These are phyloP conservation scores for Phocides pigmalion DNA, from an alignment of 1,140 invertebrate genomes.

Conservation along the genomic window DNA sequence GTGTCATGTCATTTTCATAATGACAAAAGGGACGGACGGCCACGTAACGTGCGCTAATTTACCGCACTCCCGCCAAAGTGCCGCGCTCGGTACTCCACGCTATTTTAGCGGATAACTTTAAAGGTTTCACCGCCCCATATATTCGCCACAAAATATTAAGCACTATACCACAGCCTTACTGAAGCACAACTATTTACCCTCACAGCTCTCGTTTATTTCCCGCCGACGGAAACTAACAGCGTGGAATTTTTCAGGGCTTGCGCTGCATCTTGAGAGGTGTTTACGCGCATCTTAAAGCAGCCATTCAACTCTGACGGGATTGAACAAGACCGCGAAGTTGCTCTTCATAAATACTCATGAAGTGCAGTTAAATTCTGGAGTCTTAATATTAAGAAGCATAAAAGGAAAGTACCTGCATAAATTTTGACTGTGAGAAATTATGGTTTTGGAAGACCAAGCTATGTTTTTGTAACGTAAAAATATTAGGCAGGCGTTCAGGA, in stretches of 20 bases:
- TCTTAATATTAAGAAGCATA: background rate
- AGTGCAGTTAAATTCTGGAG: constrained; percentile 9
- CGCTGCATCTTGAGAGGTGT: constrained; percentile 15
- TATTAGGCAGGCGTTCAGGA: no score
- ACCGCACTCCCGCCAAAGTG: no score
- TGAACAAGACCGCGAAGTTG: background rate
- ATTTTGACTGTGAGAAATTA: no score
- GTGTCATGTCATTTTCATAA: no score
- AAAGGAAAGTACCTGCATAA: background rate
- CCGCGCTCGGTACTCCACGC: no score
- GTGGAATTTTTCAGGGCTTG: constrained; percentile 4
- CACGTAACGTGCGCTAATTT: no score
- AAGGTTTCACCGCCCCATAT: no score
- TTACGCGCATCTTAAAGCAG: constrained; percentile 4
- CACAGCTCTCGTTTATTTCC: constrained; percentile 2
- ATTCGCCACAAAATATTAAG: background rate
- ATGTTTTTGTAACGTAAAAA: no score
- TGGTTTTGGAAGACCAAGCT: no score
- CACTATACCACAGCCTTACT: background rate
- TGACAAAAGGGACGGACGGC: no score
- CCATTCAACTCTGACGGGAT: constrained; percentile 7
- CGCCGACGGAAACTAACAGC: background rate
- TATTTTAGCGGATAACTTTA: no score
- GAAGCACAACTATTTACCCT: constrained; percentile 3
- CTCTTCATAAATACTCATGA: constrained; percentile 12